Conservation (phyloP, 2,888 invertebrate species). For the Zaprionus obscuricornis region DNA sequence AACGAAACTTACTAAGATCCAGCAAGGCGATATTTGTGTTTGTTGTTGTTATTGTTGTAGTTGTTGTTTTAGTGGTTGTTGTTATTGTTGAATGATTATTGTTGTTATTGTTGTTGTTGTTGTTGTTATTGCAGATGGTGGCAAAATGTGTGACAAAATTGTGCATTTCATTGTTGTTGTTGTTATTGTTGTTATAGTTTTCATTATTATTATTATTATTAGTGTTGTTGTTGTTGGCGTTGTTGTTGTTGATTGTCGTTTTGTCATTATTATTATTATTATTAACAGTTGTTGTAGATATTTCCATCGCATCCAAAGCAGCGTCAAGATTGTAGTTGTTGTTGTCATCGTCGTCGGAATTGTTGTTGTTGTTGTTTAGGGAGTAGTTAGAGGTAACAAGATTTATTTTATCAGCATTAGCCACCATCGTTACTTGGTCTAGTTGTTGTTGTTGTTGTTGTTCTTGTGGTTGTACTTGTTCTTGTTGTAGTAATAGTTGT, state of each 20-base stretch:
- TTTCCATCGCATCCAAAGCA: slow-evolving; percentile 36
- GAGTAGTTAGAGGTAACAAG: slow-evolving; percentile 84
- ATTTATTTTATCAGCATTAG: slow-evolving; percentile 84
- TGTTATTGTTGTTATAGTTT: slow-evolving; percentile 17
- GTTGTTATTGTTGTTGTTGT: slow-evolving; percentile 35
- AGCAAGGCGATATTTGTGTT: slow-evolving; percentile 74
- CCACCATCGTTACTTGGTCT: slow-evolving; percentile 85
- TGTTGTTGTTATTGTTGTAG: slow-evolving; percentile 44
- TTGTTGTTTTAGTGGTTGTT: slow-evolving; percentile 39
- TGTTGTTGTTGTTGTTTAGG: slow-evolving; percentile 58
- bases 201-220: slow-evolving; percentile 18
- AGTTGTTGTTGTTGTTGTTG: slow-evolving; percentile 66
- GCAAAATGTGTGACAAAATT: slow-evolving; percentile 61
- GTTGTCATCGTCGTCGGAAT: slow-evolving; percentile 47
- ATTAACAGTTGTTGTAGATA: slow-evolving; percentile 23
- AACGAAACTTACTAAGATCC: slow-evolving; percentile 83
- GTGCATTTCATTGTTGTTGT: slow-evolving; percentile 54
- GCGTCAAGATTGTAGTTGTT: slow-evolving; percentile 39
- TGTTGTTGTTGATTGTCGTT: slow-evolving; percentile 47
- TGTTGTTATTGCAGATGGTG: slow-evolving; percentile 52
- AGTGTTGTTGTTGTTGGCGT: slow-evolving; percentile 28
- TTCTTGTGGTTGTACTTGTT: slow-evolving; percentile 14
- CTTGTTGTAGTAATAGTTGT: slow-evolving; percentile 84
- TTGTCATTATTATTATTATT: slow-evolving; percentile 47
- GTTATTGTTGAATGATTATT: slow-evolving; percentile 58